Conservation (phyloP, 2,113 vertebrate genomes). For the Pterocles gutturalis region DNA sequence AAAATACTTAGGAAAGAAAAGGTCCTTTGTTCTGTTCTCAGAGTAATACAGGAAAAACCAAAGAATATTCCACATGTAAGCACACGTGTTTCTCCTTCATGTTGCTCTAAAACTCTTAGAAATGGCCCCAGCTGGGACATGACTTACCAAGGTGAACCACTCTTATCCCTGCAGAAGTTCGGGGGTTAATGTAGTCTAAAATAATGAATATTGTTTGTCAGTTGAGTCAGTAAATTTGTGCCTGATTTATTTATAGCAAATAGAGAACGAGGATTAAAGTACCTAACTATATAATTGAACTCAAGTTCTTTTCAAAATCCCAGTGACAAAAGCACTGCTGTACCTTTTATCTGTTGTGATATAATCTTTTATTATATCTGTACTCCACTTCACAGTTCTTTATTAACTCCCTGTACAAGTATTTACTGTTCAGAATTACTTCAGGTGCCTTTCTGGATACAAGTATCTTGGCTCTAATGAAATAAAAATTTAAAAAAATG, state of each 20-base stretch:
- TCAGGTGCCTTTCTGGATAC: neutral
- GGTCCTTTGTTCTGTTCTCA: neutral
- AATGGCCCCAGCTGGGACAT: neutral
- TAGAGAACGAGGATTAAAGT: neutral
- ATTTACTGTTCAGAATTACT: conserved; percentile 36
- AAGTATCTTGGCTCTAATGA: neutral
- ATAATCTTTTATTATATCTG: conserved; percentile 26
- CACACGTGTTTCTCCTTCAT: neutral
- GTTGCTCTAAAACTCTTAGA: neutral
- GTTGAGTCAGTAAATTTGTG: neutral
- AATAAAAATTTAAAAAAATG: neutral
- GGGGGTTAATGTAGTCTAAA: neutral
- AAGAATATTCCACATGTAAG: neutral
- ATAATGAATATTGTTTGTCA: neutral
- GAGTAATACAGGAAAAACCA: neutral
- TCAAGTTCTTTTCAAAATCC: conserved; percentile 12
- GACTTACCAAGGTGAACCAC: neutral
- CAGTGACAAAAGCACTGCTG: neutral
- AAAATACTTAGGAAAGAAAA: neutral
- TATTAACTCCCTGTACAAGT: conserved; percentile 26
- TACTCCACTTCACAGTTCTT: conserved; percentile 7
- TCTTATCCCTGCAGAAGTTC: neutral
- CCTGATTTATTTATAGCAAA: conserved; percentile 3
- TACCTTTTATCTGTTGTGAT: conserved; percentile 8
- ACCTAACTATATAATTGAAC: neutral